A percentile compares a stretch with the other conserved stretches of the same genome.
Evolutionary conservation across 2,888 invertebrate species (phyloP).

Genomic region (Trachelus troglodyta): DNA sequence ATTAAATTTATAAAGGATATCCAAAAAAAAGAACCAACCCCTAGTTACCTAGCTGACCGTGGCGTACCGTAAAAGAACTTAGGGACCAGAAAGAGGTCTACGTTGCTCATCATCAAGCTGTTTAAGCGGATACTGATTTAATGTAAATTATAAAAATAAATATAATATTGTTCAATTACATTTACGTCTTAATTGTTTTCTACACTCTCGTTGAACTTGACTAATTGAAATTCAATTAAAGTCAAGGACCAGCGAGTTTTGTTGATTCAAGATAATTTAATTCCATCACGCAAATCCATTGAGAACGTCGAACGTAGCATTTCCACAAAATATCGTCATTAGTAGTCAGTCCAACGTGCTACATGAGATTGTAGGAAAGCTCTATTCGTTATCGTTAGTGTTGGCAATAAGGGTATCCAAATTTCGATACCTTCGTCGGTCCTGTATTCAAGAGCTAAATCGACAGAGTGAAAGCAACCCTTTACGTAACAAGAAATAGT

Average conservation of each 20-base stretch:
- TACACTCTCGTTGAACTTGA: background rate
- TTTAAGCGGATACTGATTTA: background rate
- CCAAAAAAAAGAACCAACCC: no score
- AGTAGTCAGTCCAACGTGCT: background rate
- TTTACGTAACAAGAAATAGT: background rate
- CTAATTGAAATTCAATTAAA: background rate
- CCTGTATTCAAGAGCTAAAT: background rate
- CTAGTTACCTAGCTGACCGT: no score
- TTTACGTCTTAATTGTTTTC: background rate
- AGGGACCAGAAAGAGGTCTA: no score
- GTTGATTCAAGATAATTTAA: background rate
- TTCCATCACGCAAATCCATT: background rate
- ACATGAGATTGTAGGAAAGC: background rate
- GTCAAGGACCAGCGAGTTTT: background rate
- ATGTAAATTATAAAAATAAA: background rate
- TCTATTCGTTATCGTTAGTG: background rate
- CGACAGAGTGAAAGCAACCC: no score
- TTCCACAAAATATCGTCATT: background rate
- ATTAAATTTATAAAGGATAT: no score
- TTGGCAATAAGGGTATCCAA: background rate
- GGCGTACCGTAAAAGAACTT: no score
- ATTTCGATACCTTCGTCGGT: background rate
- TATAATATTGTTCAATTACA: background rate
- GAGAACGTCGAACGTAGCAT: background rate
- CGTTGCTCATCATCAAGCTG: no score